Evolutionary conservation across 2,797 vertebrate genomes (phyloP), one percentile per base, ranked within the genome.

Genomic region (Periparus ater): DNA sequence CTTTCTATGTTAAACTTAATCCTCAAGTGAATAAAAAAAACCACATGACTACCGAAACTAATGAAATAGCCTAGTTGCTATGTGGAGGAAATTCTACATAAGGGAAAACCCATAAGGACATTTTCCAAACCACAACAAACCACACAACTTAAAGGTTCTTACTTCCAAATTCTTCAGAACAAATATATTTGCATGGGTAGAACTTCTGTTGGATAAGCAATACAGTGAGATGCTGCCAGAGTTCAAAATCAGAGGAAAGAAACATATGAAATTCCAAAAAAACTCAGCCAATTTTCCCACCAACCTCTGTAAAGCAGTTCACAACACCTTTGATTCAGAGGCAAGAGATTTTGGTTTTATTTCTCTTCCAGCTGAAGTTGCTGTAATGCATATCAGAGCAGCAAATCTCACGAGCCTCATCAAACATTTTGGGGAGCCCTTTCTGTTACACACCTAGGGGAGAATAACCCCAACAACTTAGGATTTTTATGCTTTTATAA

Each of bases 201-300:
- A 92, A 87, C 27, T 89, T 93, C 45, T 85, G 13, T 22, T 79
- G 72, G n/a, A 68, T 72, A 93, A 92, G n/a, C 58, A 91, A 80
- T 48, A 80, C 2, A 54, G 38, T 0, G 3, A 74, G 47, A 67
- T 22, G 27, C 19, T 80, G 47, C 63, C 62, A 73, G 57, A 87
- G 32, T 93, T 89, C 61, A 61, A 68, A 91, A 85, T 62, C 40
- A 85, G 47, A 77, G 42, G 54, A 89, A 81, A 94, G 18, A 83
- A 60, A 70, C 30, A 7, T 61, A 54, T 7, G 34, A 75, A 74
- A 77, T 58, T 75, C 47, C 27, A 29, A 72, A 74, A 87, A 85
- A 79, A 61, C 16, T 23, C 32, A 62, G 54, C 22, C 44, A 62
- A 58, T 87, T 76, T 84, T 77, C 58, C 60, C 63, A 79, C 11